Evolutionary conservation across 2,113 vertebrate species (phyloP), one percentile per base, ranked within the genome.

Genomic region (Ahaetulla prasina): DNA sequence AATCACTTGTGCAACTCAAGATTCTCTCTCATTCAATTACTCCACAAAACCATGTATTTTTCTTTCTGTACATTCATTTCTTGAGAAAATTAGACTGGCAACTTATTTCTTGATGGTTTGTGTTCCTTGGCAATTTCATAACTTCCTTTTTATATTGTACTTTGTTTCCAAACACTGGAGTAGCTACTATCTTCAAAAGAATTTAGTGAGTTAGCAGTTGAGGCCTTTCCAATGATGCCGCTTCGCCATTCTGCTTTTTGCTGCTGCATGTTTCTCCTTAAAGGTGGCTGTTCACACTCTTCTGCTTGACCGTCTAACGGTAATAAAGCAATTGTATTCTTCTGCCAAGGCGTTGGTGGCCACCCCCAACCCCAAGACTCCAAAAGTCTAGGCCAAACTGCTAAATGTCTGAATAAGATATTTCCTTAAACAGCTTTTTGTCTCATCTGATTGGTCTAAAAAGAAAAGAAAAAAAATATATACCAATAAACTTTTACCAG

Each of bases 71-170:
- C 0, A 91, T 94, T 93, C 86, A 95, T 92, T 91, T 95, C 94
- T 95, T 87, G 92, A 96, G 92, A 89, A 93, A 54, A 95, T 95
- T 85, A 91, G 93, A 93, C 47, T 53, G 89, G 94, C 92, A 63
- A 92, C 87, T 94, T 49, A 84, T 92, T 94, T 93, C 87, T 89
- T 94, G 90, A 93, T 92, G 93, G 94, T 95, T 92, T 91, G 91
- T 93, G 95, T 96, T 95, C 94, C 93, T 96, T 96, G 95, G 94
- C 95, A 96, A 95, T 94, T 96, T 94, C 96, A 91, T 96, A 94
- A 93, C 88, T 92, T 95, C 85, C 84, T 97, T 97, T 89, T 96
- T 96, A 95, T 96, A 96, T 93, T 54, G 93, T 95, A 85, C 52
- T 95, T 96, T 95, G 94, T 84, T 96, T 92, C 47, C 45, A 95